Conservation (phyloP, 2,797 vertebrate genomes). For the Falco berigora region DNA sequence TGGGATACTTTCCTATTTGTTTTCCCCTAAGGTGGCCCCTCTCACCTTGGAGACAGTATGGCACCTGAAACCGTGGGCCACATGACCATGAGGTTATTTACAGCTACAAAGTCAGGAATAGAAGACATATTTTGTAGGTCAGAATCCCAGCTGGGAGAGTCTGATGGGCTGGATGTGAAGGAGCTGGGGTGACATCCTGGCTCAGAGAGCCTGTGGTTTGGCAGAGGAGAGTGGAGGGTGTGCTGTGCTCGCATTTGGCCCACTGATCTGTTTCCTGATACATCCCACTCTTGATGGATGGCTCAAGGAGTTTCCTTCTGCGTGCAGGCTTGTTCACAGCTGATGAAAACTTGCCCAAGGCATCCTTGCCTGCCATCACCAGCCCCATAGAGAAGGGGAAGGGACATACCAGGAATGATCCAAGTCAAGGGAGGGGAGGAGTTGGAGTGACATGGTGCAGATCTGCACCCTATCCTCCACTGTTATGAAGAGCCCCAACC, state of each 20-base stretch:
- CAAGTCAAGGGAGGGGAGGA: neutral
- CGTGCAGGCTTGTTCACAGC: neutral
- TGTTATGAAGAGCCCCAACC: neutral
- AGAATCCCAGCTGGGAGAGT: neutral
- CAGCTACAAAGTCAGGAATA: neutral
- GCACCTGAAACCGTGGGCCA: slow-evolving; percentile 15
- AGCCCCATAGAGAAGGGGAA: neutral
- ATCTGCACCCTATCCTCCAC: neutral
- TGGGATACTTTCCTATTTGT: slow-evolving; percentile 67
- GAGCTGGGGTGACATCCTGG: neutral
- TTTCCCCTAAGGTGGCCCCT: slow-evolving; percentile 23
- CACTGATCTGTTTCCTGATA: neutral
- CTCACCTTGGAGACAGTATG: slow-evolving; percentile 8
- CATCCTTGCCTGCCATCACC: neutral
- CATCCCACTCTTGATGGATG: neutral
- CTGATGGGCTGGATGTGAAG: neutral
- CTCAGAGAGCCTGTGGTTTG: neutral
- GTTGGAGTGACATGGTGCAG: neutral
- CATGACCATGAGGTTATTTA: neutral
- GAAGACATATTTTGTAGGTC: neutral
- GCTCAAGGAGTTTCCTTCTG: neutral
- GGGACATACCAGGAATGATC: neutral
- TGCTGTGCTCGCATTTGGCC: neutral
- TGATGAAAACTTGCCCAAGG: neutral
- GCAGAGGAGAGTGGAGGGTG: neutral